Evolutionary conservation across 2,113 vertebrate genomes (phyloP), one percentile per base, ranked within the genome.

Genomic region (Turdus rufiventris): DNA sequence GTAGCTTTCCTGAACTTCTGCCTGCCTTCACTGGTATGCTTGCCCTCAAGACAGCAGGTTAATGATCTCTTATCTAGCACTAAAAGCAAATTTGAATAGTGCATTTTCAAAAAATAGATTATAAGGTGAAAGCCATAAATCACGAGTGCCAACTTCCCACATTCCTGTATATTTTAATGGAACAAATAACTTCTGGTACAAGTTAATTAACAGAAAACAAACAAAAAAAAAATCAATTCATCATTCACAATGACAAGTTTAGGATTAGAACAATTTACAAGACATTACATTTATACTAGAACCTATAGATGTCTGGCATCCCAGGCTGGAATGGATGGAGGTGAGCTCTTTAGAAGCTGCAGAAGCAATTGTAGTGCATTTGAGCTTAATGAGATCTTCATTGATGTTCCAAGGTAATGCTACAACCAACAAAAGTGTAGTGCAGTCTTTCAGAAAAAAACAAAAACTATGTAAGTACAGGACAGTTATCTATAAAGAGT

Each of bases 11-110:
- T 48, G 58, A 88, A 82, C 50, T 82, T 85, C 56, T 85, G 67
- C 81, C 78, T 82, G 31, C 36, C 70, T 56, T 43, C 16, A 18
- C 47, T 10, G 21, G 54, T 56, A 33, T 1, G 1, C 60, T 43
- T 24, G 26, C 47, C 68, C 66, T 84, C 61, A 23, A 19, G 81
- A 75, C 61, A 78, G 43, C 8, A 0, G 70, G 94, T 96, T 94
- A 94, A 96, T 85, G 77, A 95, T 95, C 78, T 75, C 85, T 65
- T 40, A 88, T 85, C 74, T 85, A 85, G 71, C 36, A 29, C 85
- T 20, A 43, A 70, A 89, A 81, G 70, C 81, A 85, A 88, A 95
- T 93, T 82, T 91, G 88, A 91, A n/a, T 60, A 53, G 74, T 5
- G 28, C 50, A n/a, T 29, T 89, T 89, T 18, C 68, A 13, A 85